Percentiles rank a stretch among this genome's conserved stretches.
Conservation (phyloP, 35 echinoderm and acorn worm species). For the Patiria miniata region DNA sequence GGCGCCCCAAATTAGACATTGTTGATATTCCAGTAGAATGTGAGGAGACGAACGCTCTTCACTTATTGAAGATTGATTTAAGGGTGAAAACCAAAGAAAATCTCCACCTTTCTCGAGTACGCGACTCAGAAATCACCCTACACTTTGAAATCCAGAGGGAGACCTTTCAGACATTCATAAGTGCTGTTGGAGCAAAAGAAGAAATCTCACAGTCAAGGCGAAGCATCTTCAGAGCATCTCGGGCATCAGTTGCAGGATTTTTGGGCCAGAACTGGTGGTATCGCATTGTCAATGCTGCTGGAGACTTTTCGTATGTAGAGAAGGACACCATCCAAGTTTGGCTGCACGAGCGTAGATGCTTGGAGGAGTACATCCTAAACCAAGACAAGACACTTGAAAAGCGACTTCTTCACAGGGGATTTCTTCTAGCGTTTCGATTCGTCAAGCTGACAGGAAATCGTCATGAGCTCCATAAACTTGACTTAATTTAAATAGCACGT, state of each 20-base stretch:
- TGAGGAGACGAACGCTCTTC: slow-evolving; percentile 7
- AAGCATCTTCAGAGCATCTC: neutral
- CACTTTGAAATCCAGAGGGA: slow-evolving; percentile 24
- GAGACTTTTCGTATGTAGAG: slow-evolving; percentile 36
- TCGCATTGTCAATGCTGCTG: slow-evolving; percentile 29
- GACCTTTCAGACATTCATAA: slow-evolving; percentile 36
- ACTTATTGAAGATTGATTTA: slow-evolving; percentile 29
- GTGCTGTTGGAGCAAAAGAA: neutral
- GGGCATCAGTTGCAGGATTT: neutral
- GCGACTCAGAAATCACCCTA: slow-evolving; percentile 37
- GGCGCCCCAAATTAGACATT: slow-evolving; percentile 17
- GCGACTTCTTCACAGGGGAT: slow-evolving; percentile 41
- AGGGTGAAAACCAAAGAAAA: slow-evolving; percentile 39
- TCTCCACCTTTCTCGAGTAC: slow-evolving; percentile 23
- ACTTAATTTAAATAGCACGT: too few species aligned
- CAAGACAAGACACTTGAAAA: neutral
- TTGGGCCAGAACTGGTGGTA: slow-evolving; percentile 31
- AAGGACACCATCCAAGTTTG: slow-evolving; percentile 52
- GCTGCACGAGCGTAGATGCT: slow-evolving; percentile 45
- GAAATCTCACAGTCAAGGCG: neutral
- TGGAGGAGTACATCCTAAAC: slow-evolving; percentile 36
- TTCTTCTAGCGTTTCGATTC: slow-evolving; percentile 40
- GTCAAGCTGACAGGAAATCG: slow-evolving; percentile 37
- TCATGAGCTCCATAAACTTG: slow-evolving; percentile 37
- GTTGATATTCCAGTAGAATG: slow-evolving; percentile 17